Evolutionary conservation across 1,140 invertebrate species (phyloP), one percentile per base, ranked within the genome.

Genomic region (Drosophila punjabiensis): DNA sequence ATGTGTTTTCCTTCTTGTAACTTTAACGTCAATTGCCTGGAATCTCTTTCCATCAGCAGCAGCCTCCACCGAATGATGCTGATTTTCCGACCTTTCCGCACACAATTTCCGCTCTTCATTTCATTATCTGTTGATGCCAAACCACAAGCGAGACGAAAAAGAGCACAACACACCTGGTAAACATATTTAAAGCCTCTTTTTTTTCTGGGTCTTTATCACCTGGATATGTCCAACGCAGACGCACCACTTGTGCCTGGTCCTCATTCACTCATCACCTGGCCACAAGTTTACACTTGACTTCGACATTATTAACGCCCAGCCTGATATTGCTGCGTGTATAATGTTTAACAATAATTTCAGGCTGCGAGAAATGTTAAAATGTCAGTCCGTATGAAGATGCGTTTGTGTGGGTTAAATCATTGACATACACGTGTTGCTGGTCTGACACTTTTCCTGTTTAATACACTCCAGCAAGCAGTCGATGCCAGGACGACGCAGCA

Each of bases 281-380:
- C 76, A 79, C 76, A 79, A 79, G 53, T 79, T 79, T 79, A 79
- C 76, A 79, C 76, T 79, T 79, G 75, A 79, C 58, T 79, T 79
- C 37, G 66, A 70, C 76, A 71, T 79, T 78, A 78, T 78, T 79
- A 78, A 70, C 76, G 66, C 65, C n/a, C 56, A 78, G 53, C 13
- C 35, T 13, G 24, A 35, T 33, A 35, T 65, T 18, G 24, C 56
- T 16, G 13, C 20, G 37, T 58, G 35, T 65, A 63, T 67, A 67
- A 67, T 64, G 45, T 67, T 67, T 65, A 67, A 45, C 64, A 67
- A 64, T 67, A 67, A 67, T 67, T 67, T 64, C 24, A 33, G 53
- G 1, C 16, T 59, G 69, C n/a, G 30, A 53, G 52, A 53, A 53
- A 33, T 33, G 50, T 53, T 53, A 53, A 53, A 53, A 32, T 53